phyloP scores from a whole-genome alignment of 2,113 vertebrate genomes.

The Pelmatolapia mariae region DNA sequence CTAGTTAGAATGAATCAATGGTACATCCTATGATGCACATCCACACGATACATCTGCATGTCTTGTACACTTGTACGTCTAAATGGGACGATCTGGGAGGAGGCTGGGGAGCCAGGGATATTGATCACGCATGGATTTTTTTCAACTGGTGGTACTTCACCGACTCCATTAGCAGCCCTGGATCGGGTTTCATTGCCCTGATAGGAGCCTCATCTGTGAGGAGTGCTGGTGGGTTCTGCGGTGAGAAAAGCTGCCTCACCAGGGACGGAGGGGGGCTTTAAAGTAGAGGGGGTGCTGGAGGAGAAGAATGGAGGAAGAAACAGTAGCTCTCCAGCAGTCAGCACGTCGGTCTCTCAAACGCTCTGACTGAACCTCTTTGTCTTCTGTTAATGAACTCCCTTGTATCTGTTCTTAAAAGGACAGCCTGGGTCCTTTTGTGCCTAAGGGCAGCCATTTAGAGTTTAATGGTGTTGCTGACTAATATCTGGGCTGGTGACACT shows the following conservation, averaged over 20 bases:
- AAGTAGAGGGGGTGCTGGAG: not conserved
- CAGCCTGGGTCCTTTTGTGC: conserved; percentile 52
- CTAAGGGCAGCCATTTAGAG: conserved; percentile 64
- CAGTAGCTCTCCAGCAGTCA: conserved; percentile 42
- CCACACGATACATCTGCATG: conserved; percentile 26
- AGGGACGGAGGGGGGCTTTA: not conserved
- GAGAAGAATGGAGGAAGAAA: conserved; percentile 19
- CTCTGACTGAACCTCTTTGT: conserved; percentile 72
- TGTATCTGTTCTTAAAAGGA: conserved; percentile 71
- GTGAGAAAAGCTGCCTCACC: conserved; percentile 49
- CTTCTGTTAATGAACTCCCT: conserved; percentile 77
- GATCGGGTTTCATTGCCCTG: conserved; percentile 73
- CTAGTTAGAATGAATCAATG: conserved; percentile 48
- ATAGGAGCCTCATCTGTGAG: conserved; percentile 67
- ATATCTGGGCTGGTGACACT: conserved; percentile 57
- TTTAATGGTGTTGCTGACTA: conserved; percentile 72
- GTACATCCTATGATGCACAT: not conserved
- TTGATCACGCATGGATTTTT: conserved; percentile 77
- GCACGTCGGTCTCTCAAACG: conserved; percentile 43
- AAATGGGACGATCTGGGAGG: conserved; percentile 57
- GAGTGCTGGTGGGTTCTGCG: conserved; percentile 56
- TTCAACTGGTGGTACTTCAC: conserved; percentile 66
- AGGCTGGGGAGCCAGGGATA: conserved; percentile 65
- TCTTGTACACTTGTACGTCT: conserved; percentile 20
- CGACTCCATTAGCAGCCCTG: conserved; percentile 71